Conservation (phyloP, 37 sponge, comb jelly and placozoan genomes). For the Theonella swinhoei region DNA sequence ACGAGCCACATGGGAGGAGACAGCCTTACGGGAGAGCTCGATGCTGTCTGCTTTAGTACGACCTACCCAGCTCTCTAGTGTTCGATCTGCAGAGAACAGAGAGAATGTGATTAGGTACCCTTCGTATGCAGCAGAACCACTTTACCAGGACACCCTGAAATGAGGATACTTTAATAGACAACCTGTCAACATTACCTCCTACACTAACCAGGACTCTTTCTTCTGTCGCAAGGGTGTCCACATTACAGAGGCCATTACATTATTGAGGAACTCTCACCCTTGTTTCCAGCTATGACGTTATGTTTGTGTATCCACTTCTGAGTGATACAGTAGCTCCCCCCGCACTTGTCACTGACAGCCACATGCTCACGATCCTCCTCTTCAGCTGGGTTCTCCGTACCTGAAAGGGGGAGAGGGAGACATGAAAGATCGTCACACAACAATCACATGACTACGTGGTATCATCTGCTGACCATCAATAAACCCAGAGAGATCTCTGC, state of each 20-base stretch:
- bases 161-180: too few species aligned
- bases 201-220: too few species aligned
- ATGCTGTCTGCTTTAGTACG: conserved; percentile 46
- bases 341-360: conserved; percentile 41
- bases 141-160: too few species aligned
- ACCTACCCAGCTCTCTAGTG: conserved; percentile 58
- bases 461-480: conserved; percentile 67
- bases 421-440: too few species aligned
- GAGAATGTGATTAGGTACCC: neutral
- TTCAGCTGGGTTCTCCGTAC: conserved; percentile 73
- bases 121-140: neutral
- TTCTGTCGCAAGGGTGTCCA: too few species aligned
- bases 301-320: conserved; percentile 63
- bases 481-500: conserved; percentile 56
- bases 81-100: conserved; percentile 2
- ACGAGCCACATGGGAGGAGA: conserved; percentile 60
- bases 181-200: too few species aligned
- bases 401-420: neutral
- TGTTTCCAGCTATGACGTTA: conserved; percentile 38
- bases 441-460: neutral
- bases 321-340: conserved; percentile 68
- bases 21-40: conserved; percentile 34
- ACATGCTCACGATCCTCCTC: conserved; percentile 50
- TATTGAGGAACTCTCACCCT: conserved; percentile 29
- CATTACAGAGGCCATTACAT: too few species aligned